Evolutionary conservation across 1,140 invertebrate species (phyloP), one percentile per base, ranked within the genome.

Genomic region (Thalassaphorura encarpata): DNA sequence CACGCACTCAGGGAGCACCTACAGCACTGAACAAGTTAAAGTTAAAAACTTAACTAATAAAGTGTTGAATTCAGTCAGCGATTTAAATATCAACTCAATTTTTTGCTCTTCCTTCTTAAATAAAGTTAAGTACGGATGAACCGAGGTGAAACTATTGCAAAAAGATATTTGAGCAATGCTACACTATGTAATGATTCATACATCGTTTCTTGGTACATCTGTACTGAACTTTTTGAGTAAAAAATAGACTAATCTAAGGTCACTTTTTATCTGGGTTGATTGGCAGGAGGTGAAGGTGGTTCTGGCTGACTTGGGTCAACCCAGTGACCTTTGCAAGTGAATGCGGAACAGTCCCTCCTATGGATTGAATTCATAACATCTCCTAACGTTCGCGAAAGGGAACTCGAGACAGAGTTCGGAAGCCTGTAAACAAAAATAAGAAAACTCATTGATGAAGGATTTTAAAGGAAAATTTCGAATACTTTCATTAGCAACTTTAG

Each of bases 291-390:
- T 54, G 57, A 49, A 23, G 57, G 52, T 24, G 54, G 52, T 21
- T 54, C 47, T 11, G 55, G 39, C n/a, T 31, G 19, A 39, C 52
- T 55, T 23, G 50, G 21, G 21, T 59, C 57, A 13, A 59, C 57
- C 51, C 51, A 59, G 39, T 59, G 57, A 46, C 52, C 58, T 16
- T 53, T 53, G 31, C 61, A 62, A 21, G 56, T 49, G 27, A 46
- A 62, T 6, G 47, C 29, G 31, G 61, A 58, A 21, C 61, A 62
- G 45, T 62, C 56, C 43, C 33, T 50, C 28, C 53, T 46, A 15
- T 49, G 42, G 24, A 62, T 59, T n/a, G 61, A 40, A 8, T 27
- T 36, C 16, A 62, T 36, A 8, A 62, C 45, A 36, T 59, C 61
- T 23, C 52, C 48, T n/a, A 56, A 42, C 27, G 45, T 56, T 36